phyloP scores from a whole-genome alignment of 2,888 invertebrate species.

The Philonicus albiceps region DNA sequence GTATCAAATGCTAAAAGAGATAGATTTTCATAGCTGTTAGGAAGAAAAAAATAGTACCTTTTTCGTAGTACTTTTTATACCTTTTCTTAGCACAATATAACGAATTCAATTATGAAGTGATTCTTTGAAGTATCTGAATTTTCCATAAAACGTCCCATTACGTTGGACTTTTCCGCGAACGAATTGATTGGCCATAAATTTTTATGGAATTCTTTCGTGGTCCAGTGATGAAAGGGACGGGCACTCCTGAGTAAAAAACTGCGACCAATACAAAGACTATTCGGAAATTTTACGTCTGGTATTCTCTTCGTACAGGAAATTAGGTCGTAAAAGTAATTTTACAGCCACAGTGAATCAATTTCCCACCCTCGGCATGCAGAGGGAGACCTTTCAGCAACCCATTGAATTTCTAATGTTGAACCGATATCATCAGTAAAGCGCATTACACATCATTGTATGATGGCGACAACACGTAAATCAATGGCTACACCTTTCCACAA shows the following conservation, averaged over 20 bases:
- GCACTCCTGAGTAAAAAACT: not conserved
- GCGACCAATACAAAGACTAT: not conserved
- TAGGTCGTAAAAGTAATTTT: constrained; percentile 3
- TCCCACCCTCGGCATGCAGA: not conserved
- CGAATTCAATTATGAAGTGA: not conserved
- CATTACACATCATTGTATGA: not conserved
- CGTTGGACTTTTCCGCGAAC: not conserved
- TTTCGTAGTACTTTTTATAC: not conserved
- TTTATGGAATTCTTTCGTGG: not conserved
- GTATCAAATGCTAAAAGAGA: no score
- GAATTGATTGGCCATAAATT: constrained; percentile 1
- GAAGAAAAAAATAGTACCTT: not conserved
- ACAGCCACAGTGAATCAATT: not conserved
- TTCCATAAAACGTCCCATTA: not conserved
- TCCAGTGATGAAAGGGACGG: not conserved
- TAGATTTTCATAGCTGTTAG: not conserved
- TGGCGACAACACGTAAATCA: not conserved
- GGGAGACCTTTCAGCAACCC: not conserved
- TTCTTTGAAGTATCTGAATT: not conserved
- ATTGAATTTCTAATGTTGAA: not conserved
- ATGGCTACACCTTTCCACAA: not conserved
- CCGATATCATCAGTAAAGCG: not conserved
- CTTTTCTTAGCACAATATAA: not conserved
- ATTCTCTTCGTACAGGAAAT: not conserved
- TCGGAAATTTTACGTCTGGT: not conserved